A percentile compares a stretch with the other conserved stretches of the same genome.
Conservation (phyloP, 2,113 vertebrate species). For the Lonchura striata region DNA sequence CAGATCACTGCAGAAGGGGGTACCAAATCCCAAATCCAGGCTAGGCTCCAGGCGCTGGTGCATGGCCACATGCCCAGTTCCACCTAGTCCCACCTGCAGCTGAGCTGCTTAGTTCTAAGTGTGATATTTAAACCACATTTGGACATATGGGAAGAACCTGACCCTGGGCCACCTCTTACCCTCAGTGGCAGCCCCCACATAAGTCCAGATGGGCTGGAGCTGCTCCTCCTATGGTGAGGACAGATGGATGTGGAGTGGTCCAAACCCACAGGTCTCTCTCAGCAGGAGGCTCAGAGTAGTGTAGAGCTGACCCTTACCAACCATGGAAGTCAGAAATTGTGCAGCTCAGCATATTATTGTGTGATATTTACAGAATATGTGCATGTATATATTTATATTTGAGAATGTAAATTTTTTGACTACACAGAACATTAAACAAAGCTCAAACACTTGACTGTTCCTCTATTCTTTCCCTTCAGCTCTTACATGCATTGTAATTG, state of each 20-base stretch:
- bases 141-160: background rate
- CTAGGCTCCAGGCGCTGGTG: background rate
- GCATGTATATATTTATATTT: background rate
- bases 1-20: background rate
- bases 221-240: background rate
- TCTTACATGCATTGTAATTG: background rate
- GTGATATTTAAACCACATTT: background rate
- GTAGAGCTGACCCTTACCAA: background rate
- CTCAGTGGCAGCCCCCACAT: accelerated
- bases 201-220: background rate
- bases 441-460: background rate
- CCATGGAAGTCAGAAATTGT: background rate
- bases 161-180: background rate
- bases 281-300: background rate
- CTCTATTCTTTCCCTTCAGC: background rate
- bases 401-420: background rate
- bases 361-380: background rate
- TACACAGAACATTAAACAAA: background rate
- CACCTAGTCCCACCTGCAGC: background rate
- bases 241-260: background rate
- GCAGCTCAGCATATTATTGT: background rate
- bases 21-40: background rate
- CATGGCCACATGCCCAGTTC: background rate
- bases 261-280: background rate
- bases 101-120: background rate